A percentile compares a stretch with the other conserved stretches of the same genome.
These are phyloP conservation scores for Leptinotarsa undecemlineata DNA, from an alignment of 1,140 invertebrate species.

Conservation along the genomic window DNA sequence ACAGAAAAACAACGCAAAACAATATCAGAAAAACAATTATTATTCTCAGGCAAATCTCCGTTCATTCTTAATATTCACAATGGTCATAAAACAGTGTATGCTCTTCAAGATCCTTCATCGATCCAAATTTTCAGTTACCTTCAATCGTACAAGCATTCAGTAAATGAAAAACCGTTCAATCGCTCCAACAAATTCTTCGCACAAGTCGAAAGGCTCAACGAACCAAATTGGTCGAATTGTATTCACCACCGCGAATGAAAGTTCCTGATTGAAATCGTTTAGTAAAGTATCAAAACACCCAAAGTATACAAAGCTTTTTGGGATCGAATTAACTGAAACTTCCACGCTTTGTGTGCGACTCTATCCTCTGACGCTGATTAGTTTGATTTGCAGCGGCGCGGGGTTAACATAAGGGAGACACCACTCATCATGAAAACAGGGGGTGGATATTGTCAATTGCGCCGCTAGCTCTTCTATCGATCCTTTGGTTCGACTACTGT, in stretches of 20 bases:
- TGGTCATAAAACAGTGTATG: too few relatives aligned
- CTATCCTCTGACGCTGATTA: constrained; percentile 14
- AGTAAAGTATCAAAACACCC: constrained; percentile 3
- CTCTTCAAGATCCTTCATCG: too few relatives aligned
- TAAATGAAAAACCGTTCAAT: too few relatives aligned
- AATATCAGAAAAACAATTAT: too few relatives aligned
- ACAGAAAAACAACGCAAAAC: too few relatives aligned
- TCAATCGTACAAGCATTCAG: too few relatives aligned
- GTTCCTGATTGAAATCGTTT: constrained; percentile 3
- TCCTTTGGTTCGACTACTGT: too few relatives aligned
- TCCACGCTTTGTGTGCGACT: constrained; percentile 4
- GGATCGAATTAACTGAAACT: constrained; percentile 8
- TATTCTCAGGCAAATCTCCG: too few relatives aligned
- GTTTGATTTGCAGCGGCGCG: constrained; percentile 17
- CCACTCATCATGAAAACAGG: constrained; percentile 17
- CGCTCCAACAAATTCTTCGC: too few relatives aligned
- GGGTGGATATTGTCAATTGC: neutral
- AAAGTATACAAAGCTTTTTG: constrained; percentile 3
- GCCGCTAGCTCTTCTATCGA: neutral
- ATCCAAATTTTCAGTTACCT: too few relatives aligned
- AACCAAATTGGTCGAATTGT: neutral
- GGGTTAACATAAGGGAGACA: constrained; percentile 20
- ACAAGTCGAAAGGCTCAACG: neutral
- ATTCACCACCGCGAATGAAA: neutral
- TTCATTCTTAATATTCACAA: too few relatives aligned